Conservation (phyloP, 2,113 vertebrate species). For the Anolis carolinensis region DNA sequence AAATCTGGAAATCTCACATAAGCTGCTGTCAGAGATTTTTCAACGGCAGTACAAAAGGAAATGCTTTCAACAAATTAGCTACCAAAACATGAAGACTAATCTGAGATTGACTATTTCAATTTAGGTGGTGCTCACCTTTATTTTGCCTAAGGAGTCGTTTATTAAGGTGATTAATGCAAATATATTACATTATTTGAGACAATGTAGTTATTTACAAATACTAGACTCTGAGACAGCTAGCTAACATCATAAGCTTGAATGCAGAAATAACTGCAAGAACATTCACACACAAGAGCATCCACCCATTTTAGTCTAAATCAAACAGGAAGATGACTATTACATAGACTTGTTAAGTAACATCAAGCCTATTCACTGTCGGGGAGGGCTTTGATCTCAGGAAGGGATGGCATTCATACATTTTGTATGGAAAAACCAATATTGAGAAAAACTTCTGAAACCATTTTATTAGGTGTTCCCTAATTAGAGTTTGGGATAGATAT, state of each 20-base stretch:
- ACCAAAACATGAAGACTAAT: background rate
- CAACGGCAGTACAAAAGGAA: background rate
- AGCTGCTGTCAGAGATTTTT: background rate
- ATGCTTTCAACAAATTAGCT: background rate
- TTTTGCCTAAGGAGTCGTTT: background rate
- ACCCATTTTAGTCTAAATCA: background rate
- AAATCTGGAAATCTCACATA: background rate
- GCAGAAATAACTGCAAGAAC: background rate
- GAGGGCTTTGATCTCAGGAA: no score
- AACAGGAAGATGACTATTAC: background rate
- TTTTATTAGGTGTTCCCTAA: no score
- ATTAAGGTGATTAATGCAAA: background rate
- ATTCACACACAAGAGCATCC: background rate
- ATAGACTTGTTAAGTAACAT: background rate
- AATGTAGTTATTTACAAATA: background rate
- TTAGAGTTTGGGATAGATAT: no score
- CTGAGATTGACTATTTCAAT: background rate
- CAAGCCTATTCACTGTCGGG: background rate
- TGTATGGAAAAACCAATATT: no score
- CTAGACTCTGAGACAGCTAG: background rate
- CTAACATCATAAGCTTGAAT: background rate
- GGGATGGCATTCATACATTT: no score
- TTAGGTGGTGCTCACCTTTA: background rate
- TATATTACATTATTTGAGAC: background rate
- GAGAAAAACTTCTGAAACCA: no score